Percentiles rank a stretch among this genome's conserved stretches.
Evolutionary conservation across 2,113 vertebrate species (phyloP).

Genomic region (Sinocyclocheilus rhinocerous): DNA sequence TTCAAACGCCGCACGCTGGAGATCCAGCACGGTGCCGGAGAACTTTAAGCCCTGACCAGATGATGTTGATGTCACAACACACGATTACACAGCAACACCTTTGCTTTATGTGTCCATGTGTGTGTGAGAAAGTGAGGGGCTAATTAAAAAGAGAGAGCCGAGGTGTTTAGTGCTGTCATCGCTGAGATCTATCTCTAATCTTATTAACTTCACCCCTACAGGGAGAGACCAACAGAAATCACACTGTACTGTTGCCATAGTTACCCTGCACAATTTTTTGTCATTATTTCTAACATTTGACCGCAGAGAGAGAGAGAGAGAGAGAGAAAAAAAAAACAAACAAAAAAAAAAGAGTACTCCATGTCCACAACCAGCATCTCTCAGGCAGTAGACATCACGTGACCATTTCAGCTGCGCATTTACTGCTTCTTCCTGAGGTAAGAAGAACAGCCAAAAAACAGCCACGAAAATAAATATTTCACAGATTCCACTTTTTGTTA

Average conservation of each 20-base stretch:
- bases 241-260: slow-evolving; percentile 64
- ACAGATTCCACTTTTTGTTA: background rate
- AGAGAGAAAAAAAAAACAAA: too few species aligned
- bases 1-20: too few species aligned
- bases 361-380: background rate
- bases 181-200: slow-evolving; percentile 58
- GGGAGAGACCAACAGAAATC: slow-evolving; percentile 52
- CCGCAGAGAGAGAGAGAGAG: slow-evolving; percentile 2
- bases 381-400: background rate
- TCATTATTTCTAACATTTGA: slow-evolving; percentile 8
- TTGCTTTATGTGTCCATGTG: background rate
- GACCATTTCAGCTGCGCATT: background rate
- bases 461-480: background rate
- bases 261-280: slow-evolving; percentile 55
- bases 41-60: background rate
- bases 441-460: background rate
- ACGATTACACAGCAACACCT: slow-evolving; percentile 1
- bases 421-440: background rate
- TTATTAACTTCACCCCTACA: slow-evolving; percentile 60
- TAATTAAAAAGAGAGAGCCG: slow-evolving; percentile 30
- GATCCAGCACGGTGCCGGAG: too few species aligned
- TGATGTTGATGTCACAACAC: slow-evolving; percentile 14
- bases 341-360: background rate
- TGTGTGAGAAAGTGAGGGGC: background rate
- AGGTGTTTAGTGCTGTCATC: slow-evolving; percentile 49